Conservation (phyloP, 2,113 vertebrate genomes). For the Vulpes vulpes region DNA sequence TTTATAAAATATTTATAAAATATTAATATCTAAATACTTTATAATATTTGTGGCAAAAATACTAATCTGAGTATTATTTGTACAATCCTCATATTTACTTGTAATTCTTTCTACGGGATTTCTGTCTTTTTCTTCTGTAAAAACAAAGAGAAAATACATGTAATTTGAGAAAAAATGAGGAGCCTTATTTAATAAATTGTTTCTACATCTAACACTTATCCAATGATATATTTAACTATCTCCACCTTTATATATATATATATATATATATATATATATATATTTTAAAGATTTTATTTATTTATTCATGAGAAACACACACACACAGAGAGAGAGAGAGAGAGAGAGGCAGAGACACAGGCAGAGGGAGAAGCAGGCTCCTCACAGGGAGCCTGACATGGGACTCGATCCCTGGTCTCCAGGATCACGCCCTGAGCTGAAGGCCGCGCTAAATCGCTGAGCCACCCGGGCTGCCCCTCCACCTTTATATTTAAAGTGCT, state of each 20-base stretch:
- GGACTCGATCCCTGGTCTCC: too few relatives aligned
- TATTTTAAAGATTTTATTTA: too few relatives aligned
- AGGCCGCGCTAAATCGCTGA: too few relatives aligned
- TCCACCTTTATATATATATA: not conserved
- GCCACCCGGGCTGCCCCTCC: not conserved
- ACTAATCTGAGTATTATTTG: not conserved
- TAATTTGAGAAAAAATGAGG: conserved; percentile 17
- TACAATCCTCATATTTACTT: not conserved
- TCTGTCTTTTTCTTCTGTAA: not conserved
- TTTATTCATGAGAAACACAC: too few relatives aligned
- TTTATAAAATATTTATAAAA: too few relatives aligned
- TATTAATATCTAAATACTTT: not conserved
- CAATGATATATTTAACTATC: not conserved
- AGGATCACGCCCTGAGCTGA: too few relatives aligned
- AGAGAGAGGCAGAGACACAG: too few relatives aligned
- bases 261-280: not conserved
- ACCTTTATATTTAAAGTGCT: not conserved
- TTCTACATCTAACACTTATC: not conserved
- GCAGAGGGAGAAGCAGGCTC: too few relatives aligned
- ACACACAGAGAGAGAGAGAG: too few relatives aligned
- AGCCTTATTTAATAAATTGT: not conserved
- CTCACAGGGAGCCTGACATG: too few relatives aligned
- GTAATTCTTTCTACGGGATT: not conserved
- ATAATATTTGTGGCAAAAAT: not conserved
- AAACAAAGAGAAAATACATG: not conserved